Conservation (phyloP, 2,113 vertebrate genomes). For the Oreochromis spilurus region DNA sequence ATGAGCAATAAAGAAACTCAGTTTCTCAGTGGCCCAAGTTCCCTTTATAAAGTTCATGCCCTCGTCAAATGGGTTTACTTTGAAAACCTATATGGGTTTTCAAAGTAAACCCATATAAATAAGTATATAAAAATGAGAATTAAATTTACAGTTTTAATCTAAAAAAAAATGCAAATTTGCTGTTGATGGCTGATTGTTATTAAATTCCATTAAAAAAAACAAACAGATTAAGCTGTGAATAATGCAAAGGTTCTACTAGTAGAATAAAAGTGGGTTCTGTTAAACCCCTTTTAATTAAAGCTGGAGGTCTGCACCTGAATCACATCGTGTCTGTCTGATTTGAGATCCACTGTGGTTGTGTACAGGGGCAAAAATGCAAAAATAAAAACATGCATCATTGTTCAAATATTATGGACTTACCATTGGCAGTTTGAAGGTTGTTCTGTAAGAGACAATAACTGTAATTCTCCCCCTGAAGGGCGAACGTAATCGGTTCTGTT, state of each 20-base stretch:
- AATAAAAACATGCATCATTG: neutral
- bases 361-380: neutral
- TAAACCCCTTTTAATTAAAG: neutral
- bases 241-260: neutral
- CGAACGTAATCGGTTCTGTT: neutral
- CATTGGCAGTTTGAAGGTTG: neutral
- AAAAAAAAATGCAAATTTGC: neutral
- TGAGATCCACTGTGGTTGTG: neutral
- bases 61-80: neutral
- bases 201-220: neutral
- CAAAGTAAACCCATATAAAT: neutral
- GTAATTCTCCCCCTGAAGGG: neutral
- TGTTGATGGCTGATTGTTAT: neutral
- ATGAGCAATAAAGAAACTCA: neutral
- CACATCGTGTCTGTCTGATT: rapidly evolving
- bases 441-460: neutral
- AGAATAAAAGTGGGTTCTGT: neutral
- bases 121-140: neutral
- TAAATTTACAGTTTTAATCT: neutral
- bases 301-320: rapidly evolving
- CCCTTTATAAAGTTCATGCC: neutral
- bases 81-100: too few relatives aligned
- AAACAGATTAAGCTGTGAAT: neutral
- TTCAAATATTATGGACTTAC: neutral
- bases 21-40: neutral